Conservation (phyloP, 1,140 invertebrate genomes). For the Tetranychus urticae region DNA sequence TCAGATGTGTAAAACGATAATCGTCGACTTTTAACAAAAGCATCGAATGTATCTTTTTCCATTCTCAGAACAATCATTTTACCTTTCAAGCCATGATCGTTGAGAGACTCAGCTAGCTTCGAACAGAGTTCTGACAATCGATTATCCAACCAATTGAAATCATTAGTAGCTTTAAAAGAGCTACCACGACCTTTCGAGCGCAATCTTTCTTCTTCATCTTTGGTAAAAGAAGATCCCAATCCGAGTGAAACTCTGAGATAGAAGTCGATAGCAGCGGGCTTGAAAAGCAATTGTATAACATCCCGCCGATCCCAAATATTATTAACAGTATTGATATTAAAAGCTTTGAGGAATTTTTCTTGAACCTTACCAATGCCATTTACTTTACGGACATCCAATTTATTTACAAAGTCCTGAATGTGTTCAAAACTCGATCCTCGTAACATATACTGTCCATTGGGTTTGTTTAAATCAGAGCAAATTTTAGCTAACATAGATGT, state of each 20-base stretch:
- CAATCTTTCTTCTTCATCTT: slow-evolving; percentile 19
- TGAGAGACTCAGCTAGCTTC: slow-evolving; percentile 17
- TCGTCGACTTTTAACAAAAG: background rate
- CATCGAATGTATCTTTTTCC: slow-evolving; percentile 7
- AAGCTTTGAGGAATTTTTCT: slow-evolving; percentile 25
- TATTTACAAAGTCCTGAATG: slow-evolving; percentile 27
- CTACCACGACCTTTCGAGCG: slow-evolving; percentile 24
- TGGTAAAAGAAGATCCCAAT: slow-evolving; percentile 19
- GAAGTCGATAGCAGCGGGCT: slow-evolving; percentile 22
- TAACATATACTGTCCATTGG: slow-evolving; percentile 36
- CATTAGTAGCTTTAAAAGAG: slow-evolving; percentile 25
- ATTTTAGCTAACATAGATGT: slow-evolving; percentile 38
- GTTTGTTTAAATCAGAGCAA: slow-evolving; percentile 39
- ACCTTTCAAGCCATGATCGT: slow-evolving; percentile 1
- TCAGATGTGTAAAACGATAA: slow-evolving; percentile 18
- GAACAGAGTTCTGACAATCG: slow-evolving; percentile 21
- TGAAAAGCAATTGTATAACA: slow-evolving; percentile 26
- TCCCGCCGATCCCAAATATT: slow-evolving; percentile 27
- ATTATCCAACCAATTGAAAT: slow-evolving; percentile 11
- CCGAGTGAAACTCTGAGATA: slow-evolving; percentile 29
- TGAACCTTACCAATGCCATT: slow-evolving; percentile 30
- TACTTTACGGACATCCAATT: slow-evolving; percentile 32
- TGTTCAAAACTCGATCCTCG: slow-evolving; percentile 16
- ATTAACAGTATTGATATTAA: slow-evolving; percentile 24
- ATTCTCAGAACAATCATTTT: slow-evolving; percentile 7